phyloP scores from a whole-genome alignment of 2,797 vertebrate species.

The Novumbra hubbsi region DNA sequence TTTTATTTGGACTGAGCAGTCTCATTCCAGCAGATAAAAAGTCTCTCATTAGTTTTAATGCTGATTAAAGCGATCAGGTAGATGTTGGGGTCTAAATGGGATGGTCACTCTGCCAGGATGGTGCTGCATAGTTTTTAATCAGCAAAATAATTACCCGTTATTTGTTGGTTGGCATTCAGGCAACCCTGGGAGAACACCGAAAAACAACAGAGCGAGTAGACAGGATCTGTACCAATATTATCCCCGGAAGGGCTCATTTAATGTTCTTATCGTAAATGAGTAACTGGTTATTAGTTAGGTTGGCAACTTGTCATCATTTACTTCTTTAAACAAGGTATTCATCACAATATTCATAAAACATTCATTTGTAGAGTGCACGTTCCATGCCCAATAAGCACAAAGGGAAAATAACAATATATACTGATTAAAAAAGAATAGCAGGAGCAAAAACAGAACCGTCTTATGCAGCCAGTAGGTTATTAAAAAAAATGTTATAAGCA shows the following conservation, averaged over 20 bases:
- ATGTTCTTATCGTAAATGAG: background rate
- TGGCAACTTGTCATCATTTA: background rate
- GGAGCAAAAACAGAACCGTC: too few species aligned
- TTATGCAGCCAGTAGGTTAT: too few species aligned
- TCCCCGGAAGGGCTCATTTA: background rate
- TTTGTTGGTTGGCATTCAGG: slow-evolving; percentile 7
- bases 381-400: too few species aligned
- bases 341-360: too few species aligned
- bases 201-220: background rate
- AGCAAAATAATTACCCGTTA: slow-evolving; percentile 7
- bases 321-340: background rate
- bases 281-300: background rate
- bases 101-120: background rate
- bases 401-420: too few species aligned
- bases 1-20: background rate
- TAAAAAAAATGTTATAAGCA: too few species aligned
- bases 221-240: background rate
- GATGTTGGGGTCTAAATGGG: background rate
- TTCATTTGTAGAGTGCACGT: too few species aligned
- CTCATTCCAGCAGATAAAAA: background rate
- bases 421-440: too few species aligned
- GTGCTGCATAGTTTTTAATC: background rate
- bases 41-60: background rate
- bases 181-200: slow-evolving; percentile 1
- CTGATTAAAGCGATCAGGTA: background rate